A percentile compares a stretch with the other conserved stretches of the same genome.
Evolutionary conservation across 1,140 invertebrate species (phyloP).

Genomic region (Calliphora vicina): DNA sequence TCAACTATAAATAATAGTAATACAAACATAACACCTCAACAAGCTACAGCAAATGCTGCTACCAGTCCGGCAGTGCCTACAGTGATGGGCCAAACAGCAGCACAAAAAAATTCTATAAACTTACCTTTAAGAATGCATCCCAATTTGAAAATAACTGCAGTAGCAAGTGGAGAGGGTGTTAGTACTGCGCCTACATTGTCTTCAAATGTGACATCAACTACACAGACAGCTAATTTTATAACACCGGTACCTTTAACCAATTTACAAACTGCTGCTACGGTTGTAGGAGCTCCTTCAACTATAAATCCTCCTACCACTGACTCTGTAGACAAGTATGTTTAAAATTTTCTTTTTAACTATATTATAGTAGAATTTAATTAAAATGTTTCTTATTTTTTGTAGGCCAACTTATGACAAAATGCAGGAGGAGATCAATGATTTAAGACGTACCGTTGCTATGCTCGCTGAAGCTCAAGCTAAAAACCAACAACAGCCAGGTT

Average conservation of each 20-base stretch:
- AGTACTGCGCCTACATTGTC: neutral
- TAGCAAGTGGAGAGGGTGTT: slow-evolving; percentile 33
- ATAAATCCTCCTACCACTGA: neutral
- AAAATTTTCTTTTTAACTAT: neutral
- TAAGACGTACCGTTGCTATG: slow-evolving; percentile 39
- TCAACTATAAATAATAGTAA: slow-evolving; percentile 11
- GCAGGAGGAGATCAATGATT: slow-evolving; percentile 38
- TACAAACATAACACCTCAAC: neutral
- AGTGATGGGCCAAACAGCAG: too few relatives aligned
- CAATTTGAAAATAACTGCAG: slow-evolving; percentile 40
- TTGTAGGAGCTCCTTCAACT: neutral
- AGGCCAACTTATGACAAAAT: slow-evolving; percentile 38
- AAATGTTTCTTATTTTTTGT: neutral
- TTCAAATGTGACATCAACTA: neutral
- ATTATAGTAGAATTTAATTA: too few relatives aligned
- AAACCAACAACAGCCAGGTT: slow-evolving; percentile 24
- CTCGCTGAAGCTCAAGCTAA: slow-evolving; percentile 39
- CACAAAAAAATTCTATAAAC: slow-evolving; percentile 26
- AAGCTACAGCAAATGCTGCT: neutral
- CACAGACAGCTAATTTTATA: slow-evolving; percentile 10
- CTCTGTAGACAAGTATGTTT: neutral
- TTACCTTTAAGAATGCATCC: slow-evolving; percentile 40
- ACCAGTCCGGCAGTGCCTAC: neutral
- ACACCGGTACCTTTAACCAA: slow-evolving; percentile 35
- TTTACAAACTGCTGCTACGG: slow-evolving; percentile 26